These are phyloP conservation scores for Pogonomyrmex barbatus DNA, from an alignment of 1,140 invertebrate species.

Conservation along the genomic window DNA sequence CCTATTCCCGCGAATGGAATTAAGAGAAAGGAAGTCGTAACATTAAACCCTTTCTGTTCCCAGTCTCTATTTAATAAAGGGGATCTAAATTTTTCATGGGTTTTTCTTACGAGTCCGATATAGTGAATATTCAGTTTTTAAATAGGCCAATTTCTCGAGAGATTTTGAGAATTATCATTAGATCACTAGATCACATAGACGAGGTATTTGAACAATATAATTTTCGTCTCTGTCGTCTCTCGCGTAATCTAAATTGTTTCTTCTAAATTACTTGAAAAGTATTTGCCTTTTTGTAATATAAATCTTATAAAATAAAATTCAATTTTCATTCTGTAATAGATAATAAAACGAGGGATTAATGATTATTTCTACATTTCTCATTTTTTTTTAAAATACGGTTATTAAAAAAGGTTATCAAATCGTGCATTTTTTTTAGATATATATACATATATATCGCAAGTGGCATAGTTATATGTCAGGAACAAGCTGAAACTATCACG, in stretches of 20 bases:
- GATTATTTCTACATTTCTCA: not conserved
- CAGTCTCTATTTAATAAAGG: conserved; percentile 36
- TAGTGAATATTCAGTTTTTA: not conserved
- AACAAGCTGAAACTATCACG: conserved; percentile 6
- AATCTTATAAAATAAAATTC: not conserved
- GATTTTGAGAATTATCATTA: not conserved
- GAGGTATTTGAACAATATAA: conserved; percentile 9
- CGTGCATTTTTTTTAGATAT: conserved; percentile 5
- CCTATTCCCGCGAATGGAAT: conserved; percentile 13
- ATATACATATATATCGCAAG: conserved; percentile 20
- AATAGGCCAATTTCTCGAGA: not conserved
- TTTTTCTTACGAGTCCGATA: not conserved
- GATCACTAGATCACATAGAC: not conserved
- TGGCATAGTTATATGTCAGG: not conserved
- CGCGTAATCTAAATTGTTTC: not conserved
- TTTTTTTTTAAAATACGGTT: not conserved
- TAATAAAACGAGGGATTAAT: not conserved
- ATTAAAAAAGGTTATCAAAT: conserved; percentile 25
- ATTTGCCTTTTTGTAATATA: no score
- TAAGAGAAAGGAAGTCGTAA: conserved; percentile 40
- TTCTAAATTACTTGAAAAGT: not conserved
- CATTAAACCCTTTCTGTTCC: conserved; percentile 12
- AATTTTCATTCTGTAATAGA: no score
- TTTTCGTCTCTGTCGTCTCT: not conserved
- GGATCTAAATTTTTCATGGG: conserved; percentile 24